Conservation (phyloP, 2,797 vertebrate genomes). For the Tachyglossus aculeatus region DNA sequence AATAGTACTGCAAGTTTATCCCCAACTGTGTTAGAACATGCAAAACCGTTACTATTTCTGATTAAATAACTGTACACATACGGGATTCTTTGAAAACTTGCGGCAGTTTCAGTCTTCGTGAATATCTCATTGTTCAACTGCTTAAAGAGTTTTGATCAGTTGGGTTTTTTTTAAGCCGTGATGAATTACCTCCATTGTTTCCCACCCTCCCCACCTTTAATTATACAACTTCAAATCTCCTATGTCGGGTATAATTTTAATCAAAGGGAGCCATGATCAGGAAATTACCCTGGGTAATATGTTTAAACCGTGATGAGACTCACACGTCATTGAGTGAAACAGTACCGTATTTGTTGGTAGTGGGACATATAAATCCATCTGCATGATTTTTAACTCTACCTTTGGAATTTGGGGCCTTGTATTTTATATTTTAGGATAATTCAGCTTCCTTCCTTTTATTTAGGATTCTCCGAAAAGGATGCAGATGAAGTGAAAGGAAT, state of each 20-base stretch:
- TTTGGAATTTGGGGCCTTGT: not conserved
- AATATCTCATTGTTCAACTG: too few relatives aligned
- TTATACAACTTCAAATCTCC: too few relatives aligned
- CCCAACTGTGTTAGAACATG: not conserved
- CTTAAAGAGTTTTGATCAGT: not conserved
- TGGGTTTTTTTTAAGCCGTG: not conserved
- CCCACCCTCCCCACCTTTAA: too few relatives aligned
- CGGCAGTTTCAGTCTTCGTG: too few relatives aligned
- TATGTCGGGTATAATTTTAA: too few relatives aligned
- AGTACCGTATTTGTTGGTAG: not conserved
- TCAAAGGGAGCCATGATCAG: too few relatives aligned
- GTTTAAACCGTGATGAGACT: too few relatives aligned
- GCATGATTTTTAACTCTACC: not conserved
- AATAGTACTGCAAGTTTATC: not conserved
- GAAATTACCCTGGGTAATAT: too few relatives aligned
- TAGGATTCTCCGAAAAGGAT: conserved; percentile 95
- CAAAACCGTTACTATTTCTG: not conserved
- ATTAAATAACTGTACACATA: too few relatives aligned
- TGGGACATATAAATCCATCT: not conserved
- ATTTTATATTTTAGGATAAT: not conserved
- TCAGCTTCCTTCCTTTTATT: not conserved
- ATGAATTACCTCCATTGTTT: not conserved
- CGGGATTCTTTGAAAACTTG: too few relatives aligned
- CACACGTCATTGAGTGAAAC: too few relatives aligned
- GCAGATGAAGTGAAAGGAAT: conserved; percentile 95